Conservation (phyloP, 2,797 vertebrate genomes). For the Odontamblyopus rebecca region DNA sequence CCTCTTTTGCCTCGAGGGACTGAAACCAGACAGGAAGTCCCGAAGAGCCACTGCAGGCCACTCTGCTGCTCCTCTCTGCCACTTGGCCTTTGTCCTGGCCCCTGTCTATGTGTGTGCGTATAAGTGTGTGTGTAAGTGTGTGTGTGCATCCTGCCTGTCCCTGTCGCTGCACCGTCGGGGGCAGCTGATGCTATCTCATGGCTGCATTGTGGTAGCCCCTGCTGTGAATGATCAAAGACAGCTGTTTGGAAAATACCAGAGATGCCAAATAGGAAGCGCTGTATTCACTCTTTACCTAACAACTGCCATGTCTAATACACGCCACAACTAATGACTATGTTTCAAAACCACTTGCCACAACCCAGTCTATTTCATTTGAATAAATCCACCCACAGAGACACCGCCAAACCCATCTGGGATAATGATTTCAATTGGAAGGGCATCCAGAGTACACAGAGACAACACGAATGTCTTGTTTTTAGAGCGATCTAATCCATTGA, state of each 20-base stretch:
- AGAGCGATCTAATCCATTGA: neutral
- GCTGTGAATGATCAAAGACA: slow-evolving; percentile 79
- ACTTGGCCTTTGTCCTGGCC: slow-evolving; percentile 68
- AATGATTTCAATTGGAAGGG: neutral
- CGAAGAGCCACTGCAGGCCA: slow-evolving; percentile 65
- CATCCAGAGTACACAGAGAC: neutral
- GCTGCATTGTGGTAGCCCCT: slow-evolving; percentile 71
- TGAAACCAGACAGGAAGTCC: slow-evolving; percentile 64
- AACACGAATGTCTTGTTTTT: neutral
- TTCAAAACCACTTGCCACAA: neutral
- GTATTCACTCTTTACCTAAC: slow-evolving; percentile 64
- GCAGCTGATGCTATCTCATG: slow-evolving; percentile 79
- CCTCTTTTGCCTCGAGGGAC: slow-evolving; percentile 55
- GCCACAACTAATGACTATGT: neutral
- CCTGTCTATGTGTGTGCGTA: slow-evolving; percentile 19
- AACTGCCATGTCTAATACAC: slow-evolving; percentile 20
- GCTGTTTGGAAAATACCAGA: slow-evolving; percentile 79
- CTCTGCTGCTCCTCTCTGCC: slow-evolving; percentile 48
- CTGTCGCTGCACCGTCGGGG: slow-evolving; percentile 68
- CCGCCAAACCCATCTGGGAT: neutral
- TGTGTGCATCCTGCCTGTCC: slow-evolving; percentile 70
- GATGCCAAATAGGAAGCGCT: slow-evolving; percentile 73
- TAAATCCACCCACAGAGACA: neutral
- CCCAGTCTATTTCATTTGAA: neutral
- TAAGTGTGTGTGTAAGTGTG: slow-evolving; percentile 28